A percentile compares a stretch with the other conserved stretches of the same genome.
Evolutionary conservation across 2,113 vertebrate species (phyloP).

Genomic region (Phasianus colchicus): DNA sequence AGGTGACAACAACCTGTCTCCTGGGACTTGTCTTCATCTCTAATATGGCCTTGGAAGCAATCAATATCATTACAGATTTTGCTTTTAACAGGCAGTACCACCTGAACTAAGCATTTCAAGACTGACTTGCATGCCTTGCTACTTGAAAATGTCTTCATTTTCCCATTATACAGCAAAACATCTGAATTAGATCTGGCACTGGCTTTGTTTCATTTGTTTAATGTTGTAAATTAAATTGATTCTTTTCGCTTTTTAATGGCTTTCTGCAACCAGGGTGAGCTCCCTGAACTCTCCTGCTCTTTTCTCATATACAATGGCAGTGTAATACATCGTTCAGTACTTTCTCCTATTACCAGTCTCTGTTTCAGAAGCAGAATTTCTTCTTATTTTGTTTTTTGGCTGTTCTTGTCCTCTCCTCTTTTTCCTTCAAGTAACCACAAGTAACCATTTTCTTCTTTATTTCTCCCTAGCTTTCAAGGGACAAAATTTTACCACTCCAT

Average conservation of each 20-base stretch:
- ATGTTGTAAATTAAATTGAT: constrained; percentile 43
- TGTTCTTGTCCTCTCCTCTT: background rate
- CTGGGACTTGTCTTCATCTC: constrained; percentile 84
- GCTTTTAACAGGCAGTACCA: constrained; percentile 66
- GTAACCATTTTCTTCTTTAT: background rate
- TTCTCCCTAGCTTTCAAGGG: background rate
- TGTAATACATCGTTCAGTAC: background rate
- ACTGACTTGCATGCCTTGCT: constrained; percentile 23
- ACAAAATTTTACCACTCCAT: background rate
- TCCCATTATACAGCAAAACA: constrained; percentile 13
- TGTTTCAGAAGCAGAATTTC: background rate
- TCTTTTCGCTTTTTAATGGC: constrained; percentile 22
- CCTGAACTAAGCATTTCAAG: constrained; percentile 78
- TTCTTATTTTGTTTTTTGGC: background rate
- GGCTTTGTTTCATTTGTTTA: constrained; percentile 13
- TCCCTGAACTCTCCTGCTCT: background rate
- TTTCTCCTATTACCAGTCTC: background rate
- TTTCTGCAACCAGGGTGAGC: background rate
- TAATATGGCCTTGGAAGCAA: constrained; percentile 86
- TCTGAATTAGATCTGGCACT: constrained; percentile 31
- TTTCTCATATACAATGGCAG: background rate
- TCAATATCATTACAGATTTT: constrained; percentile 89
- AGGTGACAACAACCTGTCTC: constrained; percentile 87
- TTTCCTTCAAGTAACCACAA: background rate
- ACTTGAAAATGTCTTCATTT: constrained; percentile 75